Percentiles rank a stretch among this genome's conserved stretches.
phyloP scores from a whole-genome alignment of 2,797 vertebrate genomes.

The Allobates femoralis region DNA sequence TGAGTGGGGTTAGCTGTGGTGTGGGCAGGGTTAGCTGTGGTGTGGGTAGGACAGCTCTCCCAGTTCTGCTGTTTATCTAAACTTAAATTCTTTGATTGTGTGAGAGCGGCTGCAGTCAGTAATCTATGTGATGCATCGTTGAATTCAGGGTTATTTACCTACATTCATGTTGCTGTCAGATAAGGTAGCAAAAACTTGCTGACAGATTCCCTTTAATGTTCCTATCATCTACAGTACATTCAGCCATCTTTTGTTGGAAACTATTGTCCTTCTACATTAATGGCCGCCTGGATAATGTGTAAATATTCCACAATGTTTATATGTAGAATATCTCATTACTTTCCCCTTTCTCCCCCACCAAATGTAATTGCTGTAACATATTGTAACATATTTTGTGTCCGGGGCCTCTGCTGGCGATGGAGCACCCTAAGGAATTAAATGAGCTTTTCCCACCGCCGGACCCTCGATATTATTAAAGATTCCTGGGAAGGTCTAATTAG shows the following conservation, averaged over 20 bases:
- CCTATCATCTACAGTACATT: not conserved
- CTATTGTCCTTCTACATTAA: not conserved
- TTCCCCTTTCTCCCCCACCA: slow-evolving; percentile 23
- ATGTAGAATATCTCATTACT: slow-evolving; percentile 54
- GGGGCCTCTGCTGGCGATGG: slow-evolving; percentile 27
- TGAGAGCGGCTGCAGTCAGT: too few relatives aligned
- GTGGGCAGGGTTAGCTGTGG: too few relatives aligned
- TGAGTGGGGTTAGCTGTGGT: too few relatives aligned
- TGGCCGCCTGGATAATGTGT: not conserved
- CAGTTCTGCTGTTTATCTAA: too few relatives aligned
- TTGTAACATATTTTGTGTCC: slow-evolving; percentile 27
- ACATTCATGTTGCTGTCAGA: too few relatives aligned
- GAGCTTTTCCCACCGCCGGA: slow-evolving; percentile 41
- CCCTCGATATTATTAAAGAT: slow-evolving; percentile 52
- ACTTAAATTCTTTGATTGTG: too few relatives aligned
- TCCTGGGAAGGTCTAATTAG: slow-evolving; percentile 57
- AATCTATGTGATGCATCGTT: too few relatives aligned
- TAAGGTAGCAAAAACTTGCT: too few relatives aligned
- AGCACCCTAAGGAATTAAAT: slow-evolving; percentile 53
- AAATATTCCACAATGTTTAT: slow-evolving; percentile 30
- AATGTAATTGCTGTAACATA: slow-evolving; percentile 44
- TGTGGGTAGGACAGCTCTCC: too few relatives aligned
- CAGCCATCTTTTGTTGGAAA: not conserved
- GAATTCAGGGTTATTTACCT: too few relatives aligned
- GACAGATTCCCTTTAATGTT: not conserved